Base-by-base conservation (phyloP, 2,113 vertebrate genomes). In the Morone chrysops region DNA sequence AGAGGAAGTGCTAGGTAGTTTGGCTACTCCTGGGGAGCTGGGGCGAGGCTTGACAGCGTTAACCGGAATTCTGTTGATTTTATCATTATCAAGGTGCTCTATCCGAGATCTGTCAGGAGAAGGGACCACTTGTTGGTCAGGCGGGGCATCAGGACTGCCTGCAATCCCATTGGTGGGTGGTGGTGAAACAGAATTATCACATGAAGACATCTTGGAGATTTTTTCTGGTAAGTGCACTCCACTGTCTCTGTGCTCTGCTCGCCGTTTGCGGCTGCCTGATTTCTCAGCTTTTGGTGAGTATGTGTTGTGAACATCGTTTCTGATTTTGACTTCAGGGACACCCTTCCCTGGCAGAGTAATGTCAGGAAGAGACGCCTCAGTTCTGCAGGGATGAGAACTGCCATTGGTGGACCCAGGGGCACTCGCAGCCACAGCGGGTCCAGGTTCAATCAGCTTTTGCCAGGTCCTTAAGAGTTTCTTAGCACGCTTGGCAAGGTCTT, bases 401-500 rank as follows among this genome's bases (percentile, higher is more conserved):
- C 95, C 95, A 66, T 99, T 99, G 16, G 98, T 97, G 0, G 98
- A 99, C 0, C 97, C 95, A 0, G 97, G 92, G 0, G 90, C 80
- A 20, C 89, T 85, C 0, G 54, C 56, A 50, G 75, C 25, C n/a
- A 91, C 98, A 50, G 89, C 94, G 71, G 94, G 96, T 62, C 96
- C 96, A 0, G 98, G 98, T 87, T 99, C 98, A 0, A 99, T 99
- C 80, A 99, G 92, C 90, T 98, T 99, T 87, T 97, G 98, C 98
- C 98, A 99, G 92, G 96, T 97, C 88, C 97, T 94, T 73, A 99
- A 92, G 80, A 99, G 96, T 91, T 98, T 98, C 95, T 99, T 99
- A 90, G 98, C 98, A 88, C 98, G 97, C 93, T 99, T 99, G 78
- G 98, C 98, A 63, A 99, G 97, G 80, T 99, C 98, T 94, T 99